Evolutionary conservation across 2,888 invertebrate genomes (phyloP), one percentile per base, ranked within the genome.

Genomic region (Nephrotoma flavescens): DNA sequence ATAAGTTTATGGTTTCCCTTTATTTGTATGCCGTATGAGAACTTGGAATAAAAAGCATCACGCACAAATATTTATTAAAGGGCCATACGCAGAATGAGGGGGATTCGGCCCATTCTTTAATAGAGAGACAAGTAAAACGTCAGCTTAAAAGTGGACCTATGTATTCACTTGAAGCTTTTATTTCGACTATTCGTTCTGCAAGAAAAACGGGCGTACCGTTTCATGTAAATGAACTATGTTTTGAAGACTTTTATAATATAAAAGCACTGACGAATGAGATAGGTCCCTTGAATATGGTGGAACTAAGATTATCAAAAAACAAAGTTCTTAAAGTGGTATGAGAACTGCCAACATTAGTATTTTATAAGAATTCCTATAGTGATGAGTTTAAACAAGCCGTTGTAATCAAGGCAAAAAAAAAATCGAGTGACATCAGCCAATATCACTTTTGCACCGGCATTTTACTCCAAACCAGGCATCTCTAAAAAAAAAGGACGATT

Each of bases 11-110:
- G 87, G 12, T 88, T 85, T 87, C 87, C 42, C 45, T 87, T 83
- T 87, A 88, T 87, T 83, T 88, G 52, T 88, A 88, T 86, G 88
- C 87, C 19, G 87, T 87, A 31, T 87, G 86, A 19, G 86, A 71
- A 84, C 86, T 88, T 86, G 87, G 87, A 87, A 87, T 87, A 86
- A 85, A 44, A 44, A 7, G 44, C 44, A 44, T 44, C 6, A 44
- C 44, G 9, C 44, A 44, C 9, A 44, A 44, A 44, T 44, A 44
- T 44, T 44, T 44, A 9, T 1, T 44, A 7, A 44, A 7, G 9
- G 44, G 44, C 44, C 87, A 86, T 47, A 83, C 86, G 6, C 87
- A 87, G 86, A 87, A 87, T 45, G 87, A 86, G 41, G 83, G 86
- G 6, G 86, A 87, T 85, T 87, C 84, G 6, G 86, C 87, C 15